Evolutionary conservation across 2,888 invertebrate genomes (phyloP).

Genomic region (Strigamia maritima): DNA sequence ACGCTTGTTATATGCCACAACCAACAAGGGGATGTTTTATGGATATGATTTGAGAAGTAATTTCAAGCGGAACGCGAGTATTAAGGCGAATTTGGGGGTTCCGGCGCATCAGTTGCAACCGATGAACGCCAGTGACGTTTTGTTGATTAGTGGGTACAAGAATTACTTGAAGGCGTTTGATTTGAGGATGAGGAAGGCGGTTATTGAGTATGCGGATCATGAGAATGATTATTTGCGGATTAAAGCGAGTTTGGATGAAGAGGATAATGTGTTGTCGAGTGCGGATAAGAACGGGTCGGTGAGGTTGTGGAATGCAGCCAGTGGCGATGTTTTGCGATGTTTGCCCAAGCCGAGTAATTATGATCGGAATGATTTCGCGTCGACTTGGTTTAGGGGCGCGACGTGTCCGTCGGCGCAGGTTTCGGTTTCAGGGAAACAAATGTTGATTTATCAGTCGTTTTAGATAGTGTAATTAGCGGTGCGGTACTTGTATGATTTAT

Average conservation of each 20-base stretch:
- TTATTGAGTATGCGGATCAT: neutral
- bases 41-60: neutral
- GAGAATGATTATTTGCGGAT: neutral
- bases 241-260: neutral
- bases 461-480: no score
- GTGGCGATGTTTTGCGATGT: neutral
- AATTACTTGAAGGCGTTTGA: neutral
- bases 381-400: neutral
- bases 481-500: no score
- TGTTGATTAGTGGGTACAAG: conserved; percentile 14
- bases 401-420: neutral
- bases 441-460: conserved; percentile 15
- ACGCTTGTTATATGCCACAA: neutral
- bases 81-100: neutral
- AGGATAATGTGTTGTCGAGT: conserved; percentile 19
- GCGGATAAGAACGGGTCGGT: neutral
- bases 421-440: neutral
- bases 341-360: neutral
- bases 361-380: neutral
- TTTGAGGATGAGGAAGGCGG: neutral
- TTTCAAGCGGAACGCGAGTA: neutral
- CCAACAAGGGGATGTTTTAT: conserved; percentile 1
- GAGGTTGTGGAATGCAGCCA: conserved; percentile 6
- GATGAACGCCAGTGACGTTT: neutral
- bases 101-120: neutral